Evolutionary conservation across 2,113 vertebrate species (phyloP).

Genomic region (Gobio gobio): DNA sequence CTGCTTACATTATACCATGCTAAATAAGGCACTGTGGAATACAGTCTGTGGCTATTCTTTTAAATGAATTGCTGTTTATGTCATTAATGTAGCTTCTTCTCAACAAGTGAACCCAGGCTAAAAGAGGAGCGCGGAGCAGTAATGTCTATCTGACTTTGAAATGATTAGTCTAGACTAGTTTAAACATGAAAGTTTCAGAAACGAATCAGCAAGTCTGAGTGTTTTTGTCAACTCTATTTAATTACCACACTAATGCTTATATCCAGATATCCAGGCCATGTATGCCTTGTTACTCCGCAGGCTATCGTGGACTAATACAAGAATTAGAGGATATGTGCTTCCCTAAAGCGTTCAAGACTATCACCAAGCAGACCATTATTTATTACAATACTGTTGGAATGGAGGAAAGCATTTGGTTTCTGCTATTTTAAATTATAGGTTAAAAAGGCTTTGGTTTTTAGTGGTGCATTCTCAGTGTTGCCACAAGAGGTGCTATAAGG

Average conservation of each 20-base stretch:
- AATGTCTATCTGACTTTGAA: conserved; percentile 35
- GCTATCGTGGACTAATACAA: not conserved
- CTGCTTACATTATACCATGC: not conserved
- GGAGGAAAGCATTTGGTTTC: not conserved
- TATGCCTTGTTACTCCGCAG: conserved; percentile 8
- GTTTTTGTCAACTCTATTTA: conserved; percentile 30
- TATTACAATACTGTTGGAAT: not conserved
- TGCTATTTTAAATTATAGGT: not conserved
- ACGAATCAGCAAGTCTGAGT: conserved; percentile 7
- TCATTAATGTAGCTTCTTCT: conserved; percentile 14
- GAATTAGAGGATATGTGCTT: not conserved
- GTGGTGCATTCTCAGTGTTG: not conserved
- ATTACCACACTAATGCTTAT: conserved; percentile 29
- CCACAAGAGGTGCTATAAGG: not conserved
- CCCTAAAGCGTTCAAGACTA: not conserved
- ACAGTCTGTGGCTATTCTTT: not conserved
- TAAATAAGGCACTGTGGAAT: not conserved
- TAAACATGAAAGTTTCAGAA: conserved; percentile 28
- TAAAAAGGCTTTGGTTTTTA: not conserved
- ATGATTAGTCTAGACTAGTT: conserved; percentile 38
- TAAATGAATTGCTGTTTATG: conserved; percentile 2
- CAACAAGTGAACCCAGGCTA: conserved; percentile 15
- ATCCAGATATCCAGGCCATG: conserved; percentile 17
- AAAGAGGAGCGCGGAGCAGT: conserved; percentile 25
- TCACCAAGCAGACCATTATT: not conserved